Evolutionary conservation across 2,888 invertebrate genomes (phyloP), one percentile per base, ranked within the genome.

Genomic region (Chirona hameri): DNA sequence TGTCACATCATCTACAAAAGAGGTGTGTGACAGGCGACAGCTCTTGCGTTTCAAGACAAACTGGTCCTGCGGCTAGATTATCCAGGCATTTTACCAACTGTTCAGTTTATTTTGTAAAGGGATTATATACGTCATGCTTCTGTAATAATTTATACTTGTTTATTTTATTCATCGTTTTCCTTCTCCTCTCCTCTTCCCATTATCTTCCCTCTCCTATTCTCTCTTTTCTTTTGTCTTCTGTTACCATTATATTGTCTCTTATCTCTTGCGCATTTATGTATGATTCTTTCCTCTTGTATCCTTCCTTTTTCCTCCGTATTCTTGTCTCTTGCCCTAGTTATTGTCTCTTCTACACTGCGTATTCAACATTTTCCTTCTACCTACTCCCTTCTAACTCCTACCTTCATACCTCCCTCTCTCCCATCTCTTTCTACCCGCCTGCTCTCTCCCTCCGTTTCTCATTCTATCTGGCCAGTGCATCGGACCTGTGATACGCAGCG

Each of bases 381-480:
- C n/a, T n/a, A n/a, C n/a, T 48, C 39, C 31, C 46, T 55, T 60
- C 24, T 10, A 10, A 31, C 29, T 76, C 46, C 79, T 39, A 12
- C 18, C 21, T 29, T 9, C n/a, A 29, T 48, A 29, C 46, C 82
- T 65, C 82, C 5, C 80, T 81, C 27, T 21, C 69, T 46, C 69
- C 39, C 65, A 57, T n/a, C 57, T 31, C 31, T 39, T 12, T 46
- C 48, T 15, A 18, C 15, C 46, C 27, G n/a, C 24, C 31, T 5
- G 4, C 82, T 52, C 72, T 52, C 14, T 27, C 82, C 15, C 76
- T 82, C 52, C 31, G 31, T 57, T n/a, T 55, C 82, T 79, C 82
- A 55, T 79, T 82, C 69, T 69, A 31, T 65, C 81, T 55, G 15
- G 69, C 69, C 76, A 21, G 76, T 39, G 31, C 76, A 39, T 76